Base-by-base conservation (phyloP, 2,797 vertebrate genomes). In the Kryptopterus vitreolus region DNA sequence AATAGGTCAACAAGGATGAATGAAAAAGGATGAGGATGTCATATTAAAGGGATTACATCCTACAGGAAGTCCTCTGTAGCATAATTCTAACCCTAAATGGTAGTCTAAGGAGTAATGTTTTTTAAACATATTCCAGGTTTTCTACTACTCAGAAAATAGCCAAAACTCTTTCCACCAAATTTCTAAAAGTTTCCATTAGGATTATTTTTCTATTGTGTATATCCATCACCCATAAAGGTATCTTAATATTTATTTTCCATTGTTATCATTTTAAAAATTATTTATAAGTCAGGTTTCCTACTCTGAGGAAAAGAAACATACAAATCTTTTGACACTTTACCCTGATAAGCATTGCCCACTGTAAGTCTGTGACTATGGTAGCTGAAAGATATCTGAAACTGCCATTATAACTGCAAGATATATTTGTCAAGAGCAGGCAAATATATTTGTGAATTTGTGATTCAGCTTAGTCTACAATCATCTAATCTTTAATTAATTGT, bases 1-100 rank as follows among this genome's bases (percentile, higher is more conserved):
- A 70, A 70, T 50, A 50, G 66, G 66, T 70, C 66, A 70, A 29
- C 6, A 48, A 16, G 43, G 24, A 50, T 70, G 43, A 70, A 70
- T 70, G 13, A 29, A 7, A 70, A 70, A 50, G 24, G 62, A 29
- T 70, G 38, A 26, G 43, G 66, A 29, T 48, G 15, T 20, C 43
- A 10, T 35, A 70, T 43, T 70, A 38, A 65, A 43, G 35, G 33
- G 35, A 43, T 65, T 65, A 65, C 4, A n/a, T 65, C 33, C 20
- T n/a, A 63, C 31, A 63, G 61, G 65, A 68, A 13, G n/a, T 68
- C n/a, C 20, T 68, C 13, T 18, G n/a, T 48, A 46, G 33, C 35
- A 65, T 69, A 13, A 48, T 69, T 5, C 10, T 69, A 69, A 69
- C 43, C 0, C 46, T 13, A 24, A 68, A 68, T 68, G 2, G 61